Percentiles rank a stretch among this genome's conserved stretches.
Conservation (phyloP, 2,888 invertebrate species). For the Pristionchus mayeri region DNA sequence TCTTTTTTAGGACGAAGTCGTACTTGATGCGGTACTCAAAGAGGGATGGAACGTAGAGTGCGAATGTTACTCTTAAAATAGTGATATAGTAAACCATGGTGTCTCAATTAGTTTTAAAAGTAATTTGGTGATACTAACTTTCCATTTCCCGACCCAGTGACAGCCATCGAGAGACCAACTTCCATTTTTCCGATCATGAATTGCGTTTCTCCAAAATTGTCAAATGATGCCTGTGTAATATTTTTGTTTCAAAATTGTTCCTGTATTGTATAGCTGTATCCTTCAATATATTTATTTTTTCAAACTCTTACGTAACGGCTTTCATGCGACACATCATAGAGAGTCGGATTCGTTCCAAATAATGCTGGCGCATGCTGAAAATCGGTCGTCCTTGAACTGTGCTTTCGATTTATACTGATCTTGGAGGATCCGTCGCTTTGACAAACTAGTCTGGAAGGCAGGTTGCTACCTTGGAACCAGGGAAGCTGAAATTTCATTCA, state of each 20-base stretch:
- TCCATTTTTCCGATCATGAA: not conserved
- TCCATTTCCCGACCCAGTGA: not conserved
- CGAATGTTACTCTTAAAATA: too few relatives aligned
- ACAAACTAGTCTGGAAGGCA: not conserved
- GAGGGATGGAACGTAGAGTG: too few relatives aligned
- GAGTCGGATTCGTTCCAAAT: not conserved
- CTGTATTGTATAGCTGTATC: too few relatives aligned
- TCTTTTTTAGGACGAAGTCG: too few relatives aligned
- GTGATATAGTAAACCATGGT: too few relatives aligned
- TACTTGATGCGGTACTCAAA: too few relatives aligned
- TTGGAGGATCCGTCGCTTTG: not conserved
- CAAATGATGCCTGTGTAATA: too few relatives aligned
- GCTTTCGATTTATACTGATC: not conserved
- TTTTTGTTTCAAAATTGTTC: too few relatives aligned
- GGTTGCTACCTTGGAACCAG: not conserved
- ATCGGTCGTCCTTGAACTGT: too few relatives aligned
- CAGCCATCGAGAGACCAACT: not conserved
- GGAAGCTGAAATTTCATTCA: not conserved
- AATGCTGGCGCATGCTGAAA: not conserved
- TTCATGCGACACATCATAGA: not conserved
- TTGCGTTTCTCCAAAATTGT: too few relatives aligned
- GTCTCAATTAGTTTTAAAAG: too few relatives aligned
- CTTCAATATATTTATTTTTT: not conserved
- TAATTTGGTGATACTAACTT: too few relatives aligned
- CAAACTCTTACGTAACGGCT: not conserved